phyloP scores from a whole-genome alignment of 2,113 vertebrate genomes.

The Pseudopodoces humilis region DNA sequence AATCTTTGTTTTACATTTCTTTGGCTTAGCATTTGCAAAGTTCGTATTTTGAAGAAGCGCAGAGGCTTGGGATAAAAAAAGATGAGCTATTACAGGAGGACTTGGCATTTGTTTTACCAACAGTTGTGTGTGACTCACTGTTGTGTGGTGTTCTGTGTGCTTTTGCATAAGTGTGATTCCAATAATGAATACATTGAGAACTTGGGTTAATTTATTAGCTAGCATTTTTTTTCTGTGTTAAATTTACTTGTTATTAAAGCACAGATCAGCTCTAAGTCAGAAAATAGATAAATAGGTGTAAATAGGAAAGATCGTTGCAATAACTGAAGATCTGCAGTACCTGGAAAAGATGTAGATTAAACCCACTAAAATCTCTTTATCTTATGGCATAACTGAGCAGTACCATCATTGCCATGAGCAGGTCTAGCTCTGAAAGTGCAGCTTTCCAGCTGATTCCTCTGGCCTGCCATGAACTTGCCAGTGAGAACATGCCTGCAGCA shows the following conservation, averaged over 20 bases:
- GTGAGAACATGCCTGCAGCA: neutral
- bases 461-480: neutral
- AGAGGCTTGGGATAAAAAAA: neutral
- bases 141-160: neutral
- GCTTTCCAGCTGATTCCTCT: neutral
- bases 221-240: neutral
- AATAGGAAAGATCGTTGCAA: neutral
- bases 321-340: neutral
- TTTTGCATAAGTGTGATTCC: constrained; percentile 22
- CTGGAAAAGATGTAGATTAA: neutral
- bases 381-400: neutral
- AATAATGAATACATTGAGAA: neutral
- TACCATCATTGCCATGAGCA: neutral
- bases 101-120: constrained; percentile 41
- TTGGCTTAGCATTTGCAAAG: neutral
- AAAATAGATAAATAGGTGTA: neutral
- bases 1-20: neutral
- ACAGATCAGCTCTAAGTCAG: neutral
- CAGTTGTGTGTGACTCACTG: constrained; percentile 32
- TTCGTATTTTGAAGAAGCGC: neutral
- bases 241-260: neutral
- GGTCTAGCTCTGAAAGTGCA: neutral
- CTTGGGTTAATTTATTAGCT: neutral
- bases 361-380: neutral
- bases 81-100: neutral